Evolutionary conservation across 92 coral and sea anemone genomes (phyloP), one percentile per base, ranked within the genome.

Genomic region (Zoanthus sociatus): DNA sequence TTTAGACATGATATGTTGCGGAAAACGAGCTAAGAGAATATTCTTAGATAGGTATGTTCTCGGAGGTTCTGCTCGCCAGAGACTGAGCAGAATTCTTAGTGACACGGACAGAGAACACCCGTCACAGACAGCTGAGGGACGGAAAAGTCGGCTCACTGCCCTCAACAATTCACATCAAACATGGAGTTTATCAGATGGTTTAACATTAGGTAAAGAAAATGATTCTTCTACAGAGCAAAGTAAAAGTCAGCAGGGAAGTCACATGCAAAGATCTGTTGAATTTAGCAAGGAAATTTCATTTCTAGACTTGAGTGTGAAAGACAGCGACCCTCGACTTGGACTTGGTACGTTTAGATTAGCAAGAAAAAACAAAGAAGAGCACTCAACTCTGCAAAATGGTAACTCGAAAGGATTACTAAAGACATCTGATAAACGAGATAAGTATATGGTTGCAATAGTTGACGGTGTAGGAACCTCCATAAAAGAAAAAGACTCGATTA

Each of bases 1-100:
- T 60, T 83, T 93, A 46, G 90, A 93, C 84, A 87, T 92, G 61
- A 48, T 95, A 51, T 95, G 94, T 48, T 95, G 98, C 60, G 94
- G 96, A 42, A 93, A 86, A 45, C 70, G 42, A 6, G 72, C 89
- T 9, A 75, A 73, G 9, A 77, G 53, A 26, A 81, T 37, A 42
- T 60, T 37, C 45, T 37, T 44, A 0, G 64, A 64, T 64, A 64
- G 47, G 14, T 64, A 45, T 20, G 73, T 54, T 9, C 26, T 67
- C 10, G 63, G 47, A 3, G 20, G 37, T 13, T 66, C 75, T 71
- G 71, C 89, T n/a, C 87, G 89, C 33, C 72, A 73, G 50, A 45
- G 97, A 51, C 83, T 90, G 8, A 94, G 95, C 83, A 86, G 93
- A 8, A 84, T 94, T 85, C 76, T 94, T 21, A 92, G 97, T 86